These are phyloP conservation scores for Aplocera efformata DNA, from an alignment of 2,888 invertebrate species.

Conservation along the genomic window DNA sequence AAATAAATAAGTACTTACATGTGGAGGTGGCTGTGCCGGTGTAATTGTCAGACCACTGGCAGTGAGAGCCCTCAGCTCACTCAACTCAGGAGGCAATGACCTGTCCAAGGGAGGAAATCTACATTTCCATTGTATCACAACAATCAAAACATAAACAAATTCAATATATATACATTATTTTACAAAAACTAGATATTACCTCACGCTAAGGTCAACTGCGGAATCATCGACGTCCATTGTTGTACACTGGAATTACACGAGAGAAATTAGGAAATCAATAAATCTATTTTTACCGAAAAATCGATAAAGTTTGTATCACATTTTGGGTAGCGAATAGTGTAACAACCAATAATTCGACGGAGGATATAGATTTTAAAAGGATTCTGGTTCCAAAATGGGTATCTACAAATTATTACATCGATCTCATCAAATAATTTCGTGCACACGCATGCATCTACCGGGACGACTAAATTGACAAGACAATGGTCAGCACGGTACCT, in stretches of 20 bases:
- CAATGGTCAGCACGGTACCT: constrained; percentile 14
- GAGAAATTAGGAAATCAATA: constrained; percentile 43
- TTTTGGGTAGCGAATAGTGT: neutral
- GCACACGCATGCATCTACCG: constrained; percentile 55
- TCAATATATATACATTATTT: constrained; percentile 25
- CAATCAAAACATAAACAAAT: constrained; percentile 12
- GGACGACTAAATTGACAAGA: constrained; percentile 43
- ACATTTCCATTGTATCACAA: constrained; percentile 7
- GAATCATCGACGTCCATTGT: constrained; percentile 94
- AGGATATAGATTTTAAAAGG: too few relatives aligned
- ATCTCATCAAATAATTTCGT: constrained; percentile 32
- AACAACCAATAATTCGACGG: too few relatives aligned
- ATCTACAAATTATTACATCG: constrained; percentile 14
- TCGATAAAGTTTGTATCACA: constrained; percentile 11
- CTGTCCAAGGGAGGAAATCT: constrained; percentile 36
- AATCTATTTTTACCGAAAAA: constrained; percentile 16
- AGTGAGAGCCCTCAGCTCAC: constrained; percentile 81
- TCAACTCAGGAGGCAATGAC: constrained; percentile 73
- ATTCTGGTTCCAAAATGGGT: too few relatives aligned
- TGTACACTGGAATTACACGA: constrained; percentile 47
- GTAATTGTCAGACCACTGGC: constrained; percentile 83
- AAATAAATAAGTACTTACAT: too few relatives aligned
- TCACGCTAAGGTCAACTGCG: constrained; percentile 93
- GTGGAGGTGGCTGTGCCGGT: constrained; percentile 81
- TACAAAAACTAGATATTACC: constrained; percentile 69